Evolutionary conservation across 2,797 vertebrate genomes (phyloP).

Genomic region (Anguilla obscura): DNA sequence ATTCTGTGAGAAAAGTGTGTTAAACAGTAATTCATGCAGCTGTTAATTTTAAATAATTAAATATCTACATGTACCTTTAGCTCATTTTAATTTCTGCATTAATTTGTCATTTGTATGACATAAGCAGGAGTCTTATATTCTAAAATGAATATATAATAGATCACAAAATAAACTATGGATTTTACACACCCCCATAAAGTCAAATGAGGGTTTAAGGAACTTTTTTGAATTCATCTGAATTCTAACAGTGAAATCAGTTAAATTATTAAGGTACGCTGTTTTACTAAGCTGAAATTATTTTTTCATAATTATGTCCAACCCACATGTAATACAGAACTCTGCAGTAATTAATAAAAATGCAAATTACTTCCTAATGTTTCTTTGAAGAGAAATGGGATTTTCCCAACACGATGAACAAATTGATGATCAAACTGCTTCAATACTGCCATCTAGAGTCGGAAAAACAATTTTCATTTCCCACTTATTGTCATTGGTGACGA

Average conservation of each 20-base stretch:
- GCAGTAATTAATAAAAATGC: slow-evolving; percentile 27
- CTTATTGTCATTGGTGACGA: background rate
- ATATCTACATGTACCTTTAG: background rate
- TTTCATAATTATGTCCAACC: slow-evolving; percentile 7
- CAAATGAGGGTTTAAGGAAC: background rate
- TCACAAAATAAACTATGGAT: slow-evolving; percentile 11
- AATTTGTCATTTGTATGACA: too few relatives aligned
- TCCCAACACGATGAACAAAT: background rate
- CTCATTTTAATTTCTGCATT: background rate
- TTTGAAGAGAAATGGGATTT: background rate
- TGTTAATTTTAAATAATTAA: background rate
- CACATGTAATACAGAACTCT: slow-evolving; percentile 12
- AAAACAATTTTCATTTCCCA: background rate
- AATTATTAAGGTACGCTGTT: slow-evolving; percentile 25
- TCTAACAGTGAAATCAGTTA: slow-evolving; percentile 11
- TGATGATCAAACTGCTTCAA: slow-evolving; percentile 34
- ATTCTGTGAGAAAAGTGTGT: background rate
- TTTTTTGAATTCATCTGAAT: background rate
- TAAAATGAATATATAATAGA: background rate
- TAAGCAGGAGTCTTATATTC: too few relatives aligned
- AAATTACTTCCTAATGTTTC: background rate
- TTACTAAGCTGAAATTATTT: slow-evolving; percentile 9
- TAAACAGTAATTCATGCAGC: background rate
- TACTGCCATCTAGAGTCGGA: slow-evolving; percentile 51
- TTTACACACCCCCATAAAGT: slow-evolving; percentile 1